Base-by-base conservation (phyloP, 1,140 invertebrate genomes). In the Drosophila malerkotliana region DNA sequence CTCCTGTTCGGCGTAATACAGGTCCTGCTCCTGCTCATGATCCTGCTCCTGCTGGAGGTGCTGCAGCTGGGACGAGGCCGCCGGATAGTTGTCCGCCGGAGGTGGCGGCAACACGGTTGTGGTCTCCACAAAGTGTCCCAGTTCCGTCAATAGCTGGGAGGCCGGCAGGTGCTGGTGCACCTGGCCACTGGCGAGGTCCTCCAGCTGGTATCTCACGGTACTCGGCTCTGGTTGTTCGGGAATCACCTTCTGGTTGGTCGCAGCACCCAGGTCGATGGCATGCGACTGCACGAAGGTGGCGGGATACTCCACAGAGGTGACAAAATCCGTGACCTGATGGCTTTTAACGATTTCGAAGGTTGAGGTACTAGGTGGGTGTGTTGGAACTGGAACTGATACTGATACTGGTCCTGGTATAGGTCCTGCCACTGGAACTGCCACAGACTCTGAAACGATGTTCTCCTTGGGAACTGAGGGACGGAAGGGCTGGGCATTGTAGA, bases 271-370 rank as follows among this genome's bases (percentile, higher is more conserved):
- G 66, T 95, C 94, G 37, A 95, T 93, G 26, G 95, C 74, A 57
- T 94, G 94, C 32, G 94, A 94, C 71, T 94, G 93, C 48, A 95
- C 93, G 51, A 94, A 91, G 41, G 93, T 94, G 12, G 94, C 92
- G 7, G 94, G 94, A 91, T 95, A 94, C 72, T 95, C 94, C 64
- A 95, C 92, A 14, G 94, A 93, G 39, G 94, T 94, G 10, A 94
- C 92, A 79, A 93, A 95, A 75, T 95, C 94, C 12, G 93, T 93
- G 30, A 95, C 57, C 48, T 94, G 93, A 55, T 95, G 92, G 88
- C 94, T 95, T 68, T 94, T 93, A 45, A 93, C 91, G 32, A 95
- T 92, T 72, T 94, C 92, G 49, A 94, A 85, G 72, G 53, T 69
- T 53, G 45, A 77, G 73, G n/a, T 77, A 54, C 30, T 72, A 15